Evolutionary conservation across 2,888 invertebrate genomes (phyloP), one percentile per base, ranked within the genome.

Genomic region (Tuberolachnus salignus): DNA sequence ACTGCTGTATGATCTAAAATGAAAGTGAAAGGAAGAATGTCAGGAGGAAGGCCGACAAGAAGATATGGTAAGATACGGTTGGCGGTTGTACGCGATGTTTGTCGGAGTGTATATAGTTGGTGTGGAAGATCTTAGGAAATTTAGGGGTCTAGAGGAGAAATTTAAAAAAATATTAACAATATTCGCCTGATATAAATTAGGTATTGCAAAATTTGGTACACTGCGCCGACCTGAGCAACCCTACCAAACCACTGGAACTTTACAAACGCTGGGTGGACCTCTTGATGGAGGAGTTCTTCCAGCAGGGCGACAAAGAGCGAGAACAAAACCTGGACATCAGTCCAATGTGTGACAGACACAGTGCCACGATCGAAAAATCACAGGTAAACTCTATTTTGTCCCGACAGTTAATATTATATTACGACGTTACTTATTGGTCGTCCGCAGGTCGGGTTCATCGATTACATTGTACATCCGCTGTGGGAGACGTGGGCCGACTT

Each of bases 401-500:
- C 34, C 34, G n/a, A n/a, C n/a, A 34, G 34, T 34, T n/a, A n/a
- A 34, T 42, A 44, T 9, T 26, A 26, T 16, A 42, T 16, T 59
- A 26, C 16, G 14, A 2, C 21, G 26, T 26, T 26, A 14, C 16
- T 59, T 49, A 23, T 16, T 21, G 19, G 1, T 6, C 3, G 6
- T 34, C 6, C 16, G 6, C 82, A 91, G 90, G 97, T 99, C 85
- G 98, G 98, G 84, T 99, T 99, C 87, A 99, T 99, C 86, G 98
- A 99, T 88, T 99, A 98, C 87, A 99, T 99, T 85, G 98, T 98
- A 57, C 98, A 99, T 88, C 99, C 99, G 2, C 88, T 99, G 82
- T 99, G 98, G 97, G 99, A 99, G 87, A 98, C 98, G 73, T 99
- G 99, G 99, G 84, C 97, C 14, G 98, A 99, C 86, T 89, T 99